Base-by-base conservation (phyloP, 1,140 invertebrate genomes). In the Teleogryllus occipitalis region DNA sequence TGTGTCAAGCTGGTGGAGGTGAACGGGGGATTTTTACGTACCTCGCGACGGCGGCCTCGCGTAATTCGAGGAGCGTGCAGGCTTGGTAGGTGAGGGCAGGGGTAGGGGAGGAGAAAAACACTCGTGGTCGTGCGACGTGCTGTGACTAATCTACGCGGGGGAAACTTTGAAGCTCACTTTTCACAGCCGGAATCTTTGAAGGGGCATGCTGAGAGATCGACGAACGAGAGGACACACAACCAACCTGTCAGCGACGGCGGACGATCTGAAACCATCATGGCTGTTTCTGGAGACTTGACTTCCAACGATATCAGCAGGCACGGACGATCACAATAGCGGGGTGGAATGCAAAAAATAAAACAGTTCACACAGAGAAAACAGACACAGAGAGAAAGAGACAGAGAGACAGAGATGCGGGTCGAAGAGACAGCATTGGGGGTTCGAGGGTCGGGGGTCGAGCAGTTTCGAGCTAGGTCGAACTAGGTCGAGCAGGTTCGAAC, bases 181-280 rank as follows among this genome's bases (percentile, higher is more conserved):
- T 14, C 10, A 65, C 54, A 18, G 54, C 27, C 27, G 27, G 27
- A 39, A 39, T 39, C 27, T 39, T 39, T 65, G 54, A 65, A 10
- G 54, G 54, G 7, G 10, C 54, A 65, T 65, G 54, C 54, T 10
- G 54, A 10, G 18, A 10, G 18, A 65, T 65, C 54, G 54, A 39
- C 27, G 27, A 39, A 39, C 27, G 54, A 18, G 54, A 65, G 10
- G 10, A 65, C 54, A 65, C 54, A 65, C 54, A 65, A 65, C 54
- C 54, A 65, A 65, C 54, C 54, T 65, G 54, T 18, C 10, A 65
- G 54, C 10, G 80, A 81, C 74, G 81, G 46, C 80, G 81, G 83
- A 76, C 81, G 82, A 80, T 80, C 83, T 83, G 83, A 77, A 83
- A 83, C 83, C 83, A 83, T 75, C 82, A 82, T 80, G 80, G 82